These are phyloP conservation scores for Empidonax traillii DNA, from an alignment of 2,113 vertebrate genomes.

Conservation along the genomic window DNA sequence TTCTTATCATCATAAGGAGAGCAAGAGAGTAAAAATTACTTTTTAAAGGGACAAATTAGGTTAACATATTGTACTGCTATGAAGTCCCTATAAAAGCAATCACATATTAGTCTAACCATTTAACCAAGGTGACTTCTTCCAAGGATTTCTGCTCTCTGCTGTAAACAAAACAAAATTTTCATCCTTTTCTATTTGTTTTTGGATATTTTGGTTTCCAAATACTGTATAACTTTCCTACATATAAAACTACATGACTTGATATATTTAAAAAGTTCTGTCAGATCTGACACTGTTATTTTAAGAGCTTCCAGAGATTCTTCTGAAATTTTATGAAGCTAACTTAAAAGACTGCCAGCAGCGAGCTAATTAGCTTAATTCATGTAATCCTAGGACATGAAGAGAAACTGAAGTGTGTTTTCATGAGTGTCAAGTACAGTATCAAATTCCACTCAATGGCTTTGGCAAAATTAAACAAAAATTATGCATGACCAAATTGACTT, in stretches of 20 bases:
- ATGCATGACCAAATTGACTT: not conserved
- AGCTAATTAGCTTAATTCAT: conserved; percentile 35
- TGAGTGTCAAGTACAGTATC: not conserved
- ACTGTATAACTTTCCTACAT: not conserved
- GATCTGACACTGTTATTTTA: conserved; percentile 22
- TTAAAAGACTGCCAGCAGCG: conserved; percentile 26
- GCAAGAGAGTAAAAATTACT: not conserved
- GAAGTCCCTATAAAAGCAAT: not conserved
- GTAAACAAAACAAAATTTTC: not conserved
- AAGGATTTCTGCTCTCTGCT: not conserved
- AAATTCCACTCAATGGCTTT: not conserved
- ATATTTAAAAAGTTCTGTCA: conserved; percentile 39
- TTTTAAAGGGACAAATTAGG: not conserved
- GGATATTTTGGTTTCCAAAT: conserved; percentile 15
- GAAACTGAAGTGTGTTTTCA: not conserved
- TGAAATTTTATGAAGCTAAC: not conserved
- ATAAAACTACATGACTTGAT: not conserved
- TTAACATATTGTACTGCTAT: not conserved
- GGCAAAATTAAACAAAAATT: conserved; percentile 12
- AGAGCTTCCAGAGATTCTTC: conserved; percentile 20
- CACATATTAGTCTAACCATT: not conserved
- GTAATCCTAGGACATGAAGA: not conserved
- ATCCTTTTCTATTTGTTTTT: not conserved
- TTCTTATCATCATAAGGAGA: not conserved
- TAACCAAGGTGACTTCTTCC: not conserved